phyloP scores from a whole-genome alignment of 2,113 vertebrate species.

The Diphyllodes magnificus region DNA sequence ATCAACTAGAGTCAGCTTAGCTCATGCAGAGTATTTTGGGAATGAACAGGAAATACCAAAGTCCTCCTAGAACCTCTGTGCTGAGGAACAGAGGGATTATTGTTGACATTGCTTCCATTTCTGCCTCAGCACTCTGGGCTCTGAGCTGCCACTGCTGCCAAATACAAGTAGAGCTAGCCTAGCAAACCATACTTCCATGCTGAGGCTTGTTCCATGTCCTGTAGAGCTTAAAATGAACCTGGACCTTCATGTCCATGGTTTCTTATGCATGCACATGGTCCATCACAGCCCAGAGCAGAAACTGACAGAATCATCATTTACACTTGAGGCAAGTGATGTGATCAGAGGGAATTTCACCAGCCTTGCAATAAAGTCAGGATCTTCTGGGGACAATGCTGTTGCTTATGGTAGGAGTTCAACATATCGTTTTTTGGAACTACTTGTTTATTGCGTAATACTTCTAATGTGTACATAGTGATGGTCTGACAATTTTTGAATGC shows the following conservation, averaged over 20 bases:
- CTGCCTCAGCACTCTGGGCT: background rate
- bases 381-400: background rate
- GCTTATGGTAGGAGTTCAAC: background rate
- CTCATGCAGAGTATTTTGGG: conserved; percentile 2
- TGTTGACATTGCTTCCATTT: background rate
- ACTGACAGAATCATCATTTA: background rate
- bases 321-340: background rate
- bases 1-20: background rate
- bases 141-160: background rate
- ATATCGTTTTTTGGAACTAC: background rate
- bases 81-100: background rate
- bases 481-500: background rate
- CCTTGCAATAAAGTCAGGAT: background rate
- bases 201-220: background rate
- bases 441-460: background rate
- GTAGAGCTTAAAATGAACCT: background rate
- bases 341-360: background rate
- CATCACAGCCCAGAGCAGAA: background rate
- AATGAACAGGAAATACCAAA: conserved; percentile 22
- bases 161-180: background rate
- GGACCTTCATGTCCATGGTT: background rate
- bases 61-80: background rate
- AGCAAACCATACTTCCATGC: background rate
- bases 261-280: background rate
- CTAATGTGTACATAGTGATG: background rate